Evolutionary conservation across 2,113 vertebrate genomes (phyloP).

Genomic region (Pangasianodon gigas): DNA sequence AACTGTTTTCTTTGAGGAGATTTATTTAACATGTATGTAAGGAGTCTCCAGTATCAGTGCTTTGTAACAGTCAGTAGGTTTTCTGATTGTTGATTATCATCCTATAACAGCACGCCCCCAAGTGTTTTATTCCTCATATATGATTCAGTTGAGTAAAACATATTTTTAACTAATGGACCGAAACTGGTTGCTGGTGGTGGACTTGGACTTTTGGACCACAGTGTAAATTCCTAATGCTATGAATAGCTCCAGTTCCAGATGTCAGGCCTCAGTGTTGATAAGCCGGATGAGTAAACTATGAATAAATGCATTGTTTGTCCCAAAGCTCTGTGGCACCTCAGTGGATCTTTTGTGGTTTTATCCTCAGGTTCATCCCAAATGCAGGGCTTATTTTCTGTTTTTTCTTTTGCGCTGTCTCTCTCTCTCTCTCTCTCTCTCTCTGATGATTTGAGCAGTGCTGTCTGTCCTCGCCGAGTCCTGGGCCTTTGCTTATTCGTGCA

Average conservation of each 20-base stretch:
- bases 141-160: not conserved
- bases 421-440: slow-evolving; percentile 25
- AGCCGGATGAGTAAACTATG: slow-evolving; percentile 15
- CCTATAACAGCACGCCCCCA: not conserved
- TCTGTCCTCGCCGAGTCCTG: slow-evolving; percentile 45
- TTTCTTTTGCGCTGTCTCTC: not conserved
- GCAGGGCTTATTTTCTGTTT: slow-evolving; percentile 18
- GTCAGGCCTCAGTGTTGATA: slow-evolving; percentile 17
- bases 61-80: not conserved
- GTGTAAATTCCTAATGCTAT: not conserved
- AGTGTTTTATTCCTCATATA: not conserved
- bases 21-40: not conserved
- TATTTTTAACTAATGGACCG: not conserved
- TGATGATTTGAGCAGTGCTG: slow-evolving; percentile 49
- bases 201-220: not conserved
- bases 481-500: slow-evolving; percentile 57
- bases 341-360: not conserved
- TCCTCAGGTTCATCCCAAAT: not conserved
- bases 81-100: not conserved
- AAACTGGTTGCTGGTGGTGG: not conserved
- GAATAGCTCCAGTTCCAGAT: slow-evolving; percentile 1
- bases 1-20: not conserved
- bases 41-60: not conserved
- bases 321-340: slow-evolving; percentile 10
- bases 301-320: slow-evolving; percentile 35